Percentiles rank a stretch among this genome's conserved stretches.
phyloP scores from a whole-genome alignment of 2,113 vertebrate species.

The Pantherophis guttatus region DNA sequence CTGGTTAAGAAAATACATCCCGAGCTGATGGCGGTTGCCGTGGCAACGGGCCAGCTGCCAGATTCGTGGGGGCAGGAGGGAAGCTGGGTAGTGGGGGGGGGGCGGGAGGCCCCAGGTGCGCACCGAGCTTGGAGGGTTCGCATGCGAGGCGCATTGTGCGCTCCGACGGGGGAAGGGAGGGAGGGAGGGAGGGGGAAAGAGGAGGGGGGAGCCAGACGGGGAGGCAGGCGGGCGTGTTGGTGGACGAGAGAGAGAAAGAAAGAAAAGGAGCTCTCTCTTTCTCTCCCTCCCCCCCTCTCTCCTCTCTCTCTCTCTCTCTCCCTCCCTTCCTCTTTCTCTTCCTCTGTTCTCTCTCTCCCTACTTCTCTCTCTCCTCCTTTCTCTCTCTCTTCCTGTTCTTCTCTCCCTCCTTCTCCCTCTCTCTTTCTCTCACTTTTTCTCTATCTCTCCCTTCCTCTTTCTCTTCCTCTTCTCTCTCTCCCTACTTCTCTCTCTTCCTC shows the following conservation, averaged over 20 bases:
- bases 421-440: too few species aligned
- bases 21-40: conserved; percentile 51
- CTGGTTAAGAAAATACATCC: conserved; percentile 51
- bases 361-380: too few species aligned
- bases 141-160: not conserved
- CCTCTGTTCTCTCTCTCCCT: too few species aligned
- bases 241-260: not conserved
- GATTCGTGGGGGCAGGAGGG: not conserved
- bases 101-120: conserved; percentile 17
- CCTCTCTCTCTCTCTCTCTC: too few species aligned
- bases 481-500: too few species aligned
- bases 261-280: not conserved
- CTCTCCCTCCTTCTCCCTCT: too few species aligned
- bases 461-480: too few species aligned
- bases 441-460: too few species aligned
- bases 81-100: rapidly evolving
- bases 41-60: conserved; percentile 50
- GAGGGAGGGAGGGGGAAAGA: not conserved
- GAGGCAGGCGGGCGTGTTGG: not conserved
- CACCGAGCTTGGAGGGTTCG: not conserved
- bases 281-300: too few species aligned
- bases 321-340: rapidly evolving
- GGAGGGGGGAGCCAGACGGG: not conserved
- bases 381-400: too few species aligned
- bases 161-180: not conserved